Evolutionary conservation across 2,888 invertebrate species (phyloP), one percentile per base, ranked within the genome.

Genomic region (Heteromyza rotundicornis): DNA sequence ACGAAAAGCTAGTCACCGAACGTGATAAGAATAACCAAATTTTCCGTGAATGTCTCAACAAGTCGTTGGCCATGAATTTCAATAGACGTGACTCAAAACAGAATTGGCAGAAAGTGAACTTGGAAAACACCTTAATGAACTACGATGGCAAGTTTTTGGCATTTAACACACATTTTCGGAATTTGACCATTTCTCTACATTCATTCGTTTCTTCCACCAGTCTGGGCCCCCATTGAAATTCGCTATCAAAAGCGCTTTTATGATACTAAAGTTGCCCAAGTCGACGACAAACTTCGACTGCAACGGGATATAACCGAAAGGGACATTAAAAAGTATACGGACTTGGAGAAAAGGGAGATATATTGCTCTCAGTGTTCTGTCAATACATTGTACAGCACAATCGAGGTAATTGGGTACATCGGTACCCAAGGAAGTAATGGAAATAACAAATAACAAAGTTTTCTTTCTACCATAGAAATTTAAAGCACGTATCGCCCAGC

Each of bases 231-330:
- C 19, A 64, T 70, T 24, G 67, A 70, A 56, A 2, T 56, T 2
- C 70, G 70, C n/a, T 70, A 68, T 47, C 64, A 66, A 14, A 3
- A 62, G 17, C 36, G 40, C 8, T 69, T 62, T 57, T 59, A 57
- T 17, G 3, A 52, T 0, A 54, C 27, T 22, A 27, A 50, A 12
- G 64, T 57, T 19, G 27, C 65, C 8, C 63, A 67, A 47, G 40
- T 27, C n/a, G 40, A 64, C 47, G 47, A 55, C 52, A 40, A 53
- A 1, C 5, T 47, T n/a, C n/a, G n/a, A n/a, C n/a, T n/a, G n/a
- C n/a, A n/a, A n/a, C n/a, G n/a, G n/a, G 27, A 27, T 7, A 27
- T 27, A 27, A 27, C 5, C 27, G 27, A 27, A 27, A 5, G 5
- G 47, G 14, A 14, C 35, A 10, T 35, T 35, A 35, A 35, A 8